A percentile compares a stretch with the other conserved stretches of the same genome.
phyloP scores from a whole-genome alignment of 2,797 vertebrate species.

The Cynopterus sphinx region DNA sequence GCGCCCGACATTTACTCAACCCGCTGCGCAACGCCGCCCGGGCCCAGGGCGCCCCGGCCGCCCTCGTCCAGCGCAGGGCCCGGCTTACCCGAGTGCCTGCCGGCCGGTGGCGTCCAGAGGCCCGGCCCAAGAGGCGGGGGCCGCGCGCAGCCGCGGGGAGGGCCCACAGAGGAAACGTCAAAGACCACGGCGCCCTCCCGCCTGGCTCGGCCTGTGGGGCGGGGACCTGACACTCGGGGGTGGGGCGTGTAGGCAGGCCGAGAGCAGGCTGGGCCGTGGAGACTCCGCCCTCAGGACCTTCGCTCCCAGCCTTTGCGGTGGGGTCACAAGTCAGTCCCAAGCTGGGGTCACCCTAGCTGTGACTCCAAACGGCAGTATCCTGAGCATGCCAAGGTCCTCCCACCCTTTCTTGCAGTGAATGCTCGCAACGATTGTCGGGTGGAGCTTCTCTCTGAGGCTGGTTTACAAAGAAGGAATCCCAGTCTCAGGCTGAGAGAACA shows the following conservation, averaged over 20 bases:
- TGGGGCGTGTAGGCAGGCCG: not conserved
- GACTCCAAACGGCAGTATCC: not conserved
- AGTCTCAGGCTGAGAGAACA: too few relatives aligned
- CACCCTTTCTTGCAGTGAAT: not conserved
- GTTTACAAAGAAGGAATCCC: not conserved
- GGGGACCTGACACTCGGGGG: not conserved
- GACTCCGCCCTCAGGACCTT: not conserved
- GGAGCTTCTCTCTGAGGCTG: not conserved
- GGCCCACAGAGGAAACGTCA: not conserved
- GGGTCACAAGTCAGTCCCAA: fast-evolving
- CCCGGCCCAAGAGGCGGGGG: not conserved
- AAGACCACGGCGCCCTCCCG: too few relatives aligned
- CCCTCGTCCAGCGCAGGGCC: too few relatives aligned
- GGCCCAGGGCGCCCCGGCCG: not conserved
- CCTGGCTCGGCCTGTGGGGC: not conserved
- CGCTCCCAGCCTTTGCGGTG: fast-evolving
- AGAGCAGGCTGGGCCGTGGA: not conserved
- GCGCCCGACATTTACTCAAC: not conserved
- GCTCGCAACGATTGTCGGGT: too few relatives aligned
- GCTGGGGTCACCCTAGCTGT: not conserved
- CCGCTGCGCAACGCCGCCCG: not conserved
- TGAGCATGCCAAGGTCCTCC: too few relatives aligned
- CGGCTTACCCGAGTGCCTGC: constrained; percentile 44
- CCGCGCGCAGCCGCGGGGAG: fast-evolving
- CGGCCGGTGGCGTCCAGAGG: not conserved